phyloP scores from a whole-genome alignment of 1,140 invertebrate genomes.

The Eufriesea mexicana region DNA sequence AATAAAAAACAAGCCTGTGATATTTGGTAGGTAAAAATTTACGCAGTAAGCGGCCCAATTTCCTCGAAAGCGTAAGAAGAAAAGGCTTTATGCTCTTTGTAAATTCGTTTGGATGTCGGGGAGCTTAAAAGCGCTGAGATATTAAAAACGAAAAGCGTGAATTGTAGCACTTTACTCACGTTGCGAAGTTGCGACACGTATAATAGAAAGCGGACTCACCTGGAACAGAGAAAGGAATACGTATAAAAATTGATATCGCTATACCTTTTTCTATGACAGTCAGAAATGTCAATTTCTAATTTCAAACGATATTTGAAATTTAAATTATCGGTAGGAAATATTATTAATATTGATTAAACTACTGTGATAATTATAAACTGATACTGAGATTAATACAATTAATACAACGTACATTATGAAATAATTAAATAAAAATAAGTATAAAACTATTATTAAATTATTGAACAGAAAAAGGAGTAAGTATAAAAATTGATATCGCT shows the following conservation, averaged over 20 bases:
- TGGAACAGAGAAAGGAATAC: slow-evolving; percentile 54
- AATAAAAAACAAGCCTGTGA: neutral
- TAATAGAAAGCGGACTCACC: slow-evolving; percentile 55
- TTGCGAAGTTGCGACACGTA: neutral
- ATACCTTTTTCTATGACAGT: too few relatives aligned
- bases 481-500: neutral
- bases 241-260: neutral
- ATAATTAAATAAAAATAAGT: too few relatives aligned
- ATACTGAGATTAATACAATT: too few relatives aligned
- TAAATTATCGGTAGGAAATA: too few relatives aligned
- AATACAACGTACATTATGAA: too few relatives aligned
- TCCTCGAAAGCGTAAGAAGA: neutral
- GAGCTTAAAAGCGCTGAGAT: slow-evolving; percentile 1
- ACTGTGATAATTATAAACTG: too few relatives aligned
- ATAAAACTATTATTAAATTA: too few relatives aligned
- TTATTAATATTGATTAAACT: too few relatives aligned
- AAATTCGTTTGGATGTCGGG: slow-evolving; percentile 19
- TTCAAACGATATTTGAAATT: too few relatives aligned
- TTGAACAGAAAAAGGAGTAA: slow-evolving; percentile 47
- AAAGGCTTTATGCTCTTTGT: neutral
- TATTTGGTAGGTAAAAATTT: neutral
- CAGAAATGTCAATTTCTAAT: too few relatives aligned
- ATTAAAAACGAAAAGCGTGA: slow-evolving; percentile 19
- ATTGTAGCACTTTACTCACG: slow-evolving; percentile 21
- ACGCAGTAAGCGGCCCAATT: neutral